These are phyloP conservation scores for Bradypodion pumilum DNA, from an alignment of 2,797 vertebrate species.

Conservation along the genomic window DNA sequence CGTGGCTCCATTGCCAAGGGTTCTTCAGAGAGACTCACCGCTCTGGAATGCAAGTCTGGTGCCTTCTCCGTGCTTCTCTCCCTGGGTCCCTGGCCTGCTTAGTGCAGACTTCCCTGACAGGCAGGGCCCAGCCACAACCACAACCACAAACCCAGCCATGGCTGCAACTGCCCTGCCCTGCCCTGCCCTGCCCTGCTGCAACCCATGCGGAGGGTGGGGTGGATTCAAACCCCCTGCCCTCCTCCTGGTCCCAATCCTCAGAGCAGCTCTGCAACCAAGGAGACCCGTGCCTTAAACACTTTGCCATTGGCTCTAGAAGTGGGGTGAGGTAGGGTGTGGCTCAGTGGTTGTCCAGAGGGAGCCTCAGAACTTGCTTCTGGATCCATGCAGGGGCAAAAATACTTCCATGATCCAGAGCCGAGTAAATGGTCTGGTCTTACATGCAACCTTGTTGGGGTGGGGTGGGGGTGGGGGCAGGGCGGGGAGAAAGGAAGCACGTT, in stretches of 20 bases:
- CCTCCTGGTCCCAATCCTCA: no score
- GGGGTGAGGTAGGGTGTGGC: neutral
- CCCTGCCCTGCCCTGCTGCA: no score
- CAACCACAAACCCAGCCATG: no score
- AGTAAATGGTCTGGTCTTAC: neutral
- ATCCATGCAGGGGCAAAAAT: neutral
- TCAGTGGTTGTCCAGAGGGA: no score
- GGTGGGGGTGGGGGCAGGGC: neutral
- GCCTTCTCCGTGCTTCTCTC: no score
- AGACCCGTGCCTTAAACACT: neutral
- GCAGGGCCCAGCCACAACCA: no score
- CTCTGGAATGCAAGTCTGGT: neutral
- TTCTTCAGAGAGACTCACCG: neutral
- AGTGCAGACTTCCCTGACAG: neutral
- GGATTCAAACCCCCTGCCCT: neutral
- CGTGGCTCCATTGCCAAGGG: neutral
- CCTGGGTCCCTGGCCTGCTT: neutral
- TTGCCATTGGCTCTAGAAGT: neutral
- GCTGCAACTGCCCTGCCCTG: no score
- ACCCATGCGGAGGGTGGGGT: neutral
- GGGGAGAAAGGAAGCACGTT: neutral
- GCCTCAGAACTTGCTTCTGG: no score
- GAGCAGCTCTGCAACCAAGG: no score
- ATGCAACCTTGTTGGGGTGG: neutral
- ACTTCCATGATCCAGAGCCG: neutral